Evolutionary conservation across 2,113 vertebrate genomes (phyloP).

Genomic region (Periophthalmodon schlosseri): DNA sequence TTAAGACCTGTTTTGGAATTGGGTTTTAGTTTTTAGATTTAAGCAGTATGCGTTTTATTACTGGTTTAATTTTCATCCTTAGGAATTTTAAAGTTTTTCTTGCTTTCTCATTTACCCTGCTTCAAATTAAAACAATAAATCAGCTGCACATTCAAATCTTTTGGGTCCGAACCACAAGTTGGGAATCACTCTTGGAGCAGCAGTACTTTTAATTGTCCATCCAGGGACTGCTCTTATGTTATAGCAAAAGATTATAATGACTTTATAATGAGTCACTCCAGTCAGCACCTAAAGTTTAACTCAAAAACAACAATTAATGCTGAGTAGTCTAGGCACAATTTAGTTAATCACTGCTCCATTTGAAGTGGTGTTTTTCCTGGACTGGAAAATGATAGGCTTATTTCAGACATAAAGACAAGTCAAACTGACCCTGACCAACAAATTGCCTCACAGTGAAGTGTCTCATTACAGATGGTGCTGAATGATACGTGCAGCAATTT

Average conservation of each 20-base stretch:
- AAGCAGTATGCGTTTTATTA: neutral
- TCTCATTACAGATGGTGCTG: neutral
- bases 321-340: neutral
- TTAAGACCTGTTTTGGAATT: neutral
- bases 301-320: neutral
- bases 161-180: neutral
- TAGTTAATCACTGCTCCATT: neutral
- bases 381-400: neutral
- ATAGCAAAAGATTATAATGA: neutral
- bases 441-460: neutral
- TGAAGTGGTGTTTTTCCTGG: neutral
- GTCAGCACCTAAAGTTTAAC: neutral
- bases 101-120: neutral
- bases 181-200: neutral
- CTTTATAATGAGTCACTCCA: slow-evolving; percentile 1
- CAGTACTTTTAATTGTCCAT: neutral
- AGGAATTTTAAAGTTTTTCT: neutral
- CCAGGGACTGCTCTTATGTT: neutral
- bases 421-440: neutral
- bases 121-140: neutral
- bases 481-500: neutral
- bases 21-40: neutral
- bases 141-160: neutral
- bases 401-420: neutral
- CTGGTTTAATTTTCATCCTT: neutral